phyloP scores from a whole-genome alignment of 2,888 invertebrate genomes.

The Eudemis profundana region DNA sequence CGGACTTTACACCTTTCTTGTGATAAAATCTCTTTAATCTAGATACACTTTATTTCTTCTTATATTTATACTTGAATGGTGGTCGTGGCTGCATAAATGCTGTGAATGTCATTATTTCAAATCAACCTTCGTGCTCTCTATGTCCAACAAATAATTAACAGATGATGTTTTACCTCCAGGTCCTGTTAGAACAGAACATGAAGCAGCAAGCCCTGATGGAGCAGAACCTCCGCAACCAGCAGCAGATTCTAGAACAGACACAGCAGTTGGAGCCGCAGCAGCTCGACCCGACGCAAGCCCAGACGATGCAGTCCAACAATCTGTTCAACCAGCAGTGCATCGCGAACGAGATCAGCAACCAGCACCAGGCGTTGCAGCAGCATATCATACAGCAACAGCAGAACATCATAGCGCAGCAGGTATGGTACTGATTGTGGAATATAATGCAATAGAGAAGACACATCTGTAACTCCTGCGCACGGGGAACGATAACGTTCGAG shows the following conservation, averaged over 20 bases:
- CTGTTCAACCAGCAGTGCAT: slow-evolving; percentile 68
- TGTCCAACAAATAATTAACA: too few species aligned
- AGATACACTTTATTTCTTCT: too few species aligned
- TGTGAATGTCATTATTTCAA: too few species aligned
- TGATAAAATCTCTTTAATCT: too few species aligned
- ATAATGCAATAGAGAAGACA: not conserved
- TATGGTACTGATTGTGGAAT: not conserved
- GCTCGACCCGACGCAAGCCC: slow-evolving; percentile 62
- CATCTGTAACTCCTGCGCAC: too few species aligned
- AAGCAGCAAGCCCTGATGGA: slow-evolving; percentile 77
- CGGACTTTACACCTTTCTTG: too few species aligned
- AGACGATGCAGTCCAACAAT: slow-evolving; percentile 62
- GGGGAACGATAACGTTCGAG: too few species aligned
- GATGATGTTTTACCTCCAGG: slow-evolving; percentile 6
- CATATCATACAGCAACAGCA: slow-evolving; percentile 82
- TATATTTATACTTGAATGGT: too few species aligned
- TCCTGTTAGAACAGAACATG: slow-evolving; percentile 67
- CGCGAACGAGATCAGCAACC: slow-evolving; percentile 71
- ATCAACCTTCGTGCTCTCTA: not conserved
- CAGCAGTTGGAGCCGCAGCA: slow-evolving; percentile 68
- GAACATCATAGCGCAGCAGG: slow-evolving; percentile 75
- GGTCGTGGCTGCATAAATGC: too few species aligned
- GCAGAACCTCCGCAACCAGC: slow-evolving; percentile 79
- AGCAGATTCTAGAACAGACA: slow-evolving; percentile 73
- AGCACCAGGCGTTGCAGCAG: slow-evolving; percentile 83